phyloP scores from a whole-genome alignment of 1,140 invertebrate species.

The Stegodyphus dumicola region DNA sequence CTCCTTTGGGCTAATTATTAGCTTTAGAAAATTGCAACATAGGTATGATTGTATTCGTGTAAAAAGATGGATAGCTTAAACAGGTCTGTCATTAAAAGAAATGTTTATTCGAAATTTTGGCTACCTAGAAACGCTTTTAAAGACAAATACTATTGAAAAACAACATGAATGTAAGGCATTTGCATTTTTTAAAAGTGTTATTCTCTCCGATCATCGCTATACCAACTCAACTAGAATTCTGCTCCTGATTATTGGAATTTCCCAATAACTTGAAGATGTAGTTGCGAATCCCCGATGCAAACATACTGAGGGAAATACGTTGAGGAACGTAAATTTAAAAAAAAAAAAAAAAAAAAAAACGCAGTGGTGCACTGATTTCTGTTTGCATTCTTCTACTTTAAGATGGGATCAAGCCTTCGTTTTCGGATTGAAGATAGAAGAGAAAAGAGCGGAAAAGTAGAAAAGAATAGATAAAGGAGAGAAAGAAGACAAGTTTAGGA shows the following conservation, averaged over 20 bases:
- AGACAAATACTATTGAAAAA: no score
- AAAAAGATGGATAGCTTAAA: no score
- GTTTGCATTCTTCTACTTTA: conserved; percentile 25
- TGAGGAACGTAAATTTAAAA: conserved; percentile 30
- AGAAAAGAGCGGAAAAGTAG: background rate
- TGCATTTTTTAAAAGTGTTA: no score
- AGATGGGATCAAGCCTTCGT: conserved; percentile 8
- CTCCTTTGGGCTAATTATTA: no score
- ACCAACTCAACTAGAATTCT: background rate
- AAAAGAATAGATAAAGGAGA: background rate
- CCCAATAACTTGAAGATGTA: conserved; percentile 1
- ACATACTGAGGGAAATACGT: background rate
- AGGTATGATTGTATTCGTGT: no score
- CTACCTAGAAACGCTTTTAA: no score
- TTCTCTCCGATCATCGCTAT: no score
- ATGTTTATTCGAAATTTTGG: no score
- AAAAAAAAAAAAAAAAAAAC: conserved; percentile 45
- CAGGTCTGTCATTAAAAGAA: no score
- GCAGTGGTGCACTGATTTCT: conserved; percentile 13
- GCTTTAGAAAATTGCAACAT: no score
- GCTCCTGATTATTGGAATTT: conserved; percentile 16
- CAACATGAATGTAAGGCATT: no score
- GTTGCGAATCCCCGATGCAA: background rate
- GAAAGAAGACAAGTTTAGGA: conserved; percentile 22
- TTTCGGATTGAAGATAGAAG: conserved; percentile 10